Conservation (phyloP, 2,888 invertebrate genomes). For the Netelia inedita region DNA sequence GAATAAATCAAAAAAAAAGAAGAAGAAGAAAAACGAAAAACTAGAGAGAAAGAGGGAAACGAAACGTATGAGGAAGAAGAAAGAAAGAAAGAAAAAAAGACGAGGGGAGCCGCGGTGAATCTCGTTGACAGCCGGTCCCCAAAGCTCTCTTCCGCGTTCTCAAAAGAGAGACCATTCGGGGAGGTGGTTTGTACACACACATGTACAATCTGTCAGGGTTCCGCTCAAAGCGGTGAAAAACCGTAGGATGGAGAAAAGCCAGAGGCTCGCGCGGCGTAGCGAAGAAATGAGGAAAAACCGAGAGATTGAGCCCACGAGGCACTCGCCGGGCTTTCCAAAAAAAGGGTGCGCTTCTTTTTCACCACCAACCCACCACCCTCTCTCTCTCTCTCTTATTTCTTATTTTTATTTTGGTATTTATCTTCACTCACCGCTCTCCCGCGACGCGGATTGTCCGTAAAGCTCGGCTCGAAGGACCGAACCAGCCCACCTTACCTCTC, state of each 20-base stretch:
- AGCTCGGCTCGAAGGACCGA: conserved; percentile 45
- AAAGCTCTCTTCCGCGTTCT: conserved; percentile 40
- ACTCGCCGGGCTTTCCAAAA: conserved; percentile 42
- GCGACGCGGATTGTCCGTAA: conserved; percentile 35
- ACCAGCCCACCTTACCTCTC: background rate
- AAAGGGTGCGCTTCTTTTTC: background rate
- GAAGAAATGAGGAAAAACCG: conserved; percentile 42
- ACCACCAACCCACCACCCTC: no score
- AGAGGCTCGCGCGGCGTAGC: background rate
- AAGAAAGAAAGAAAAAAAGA: conserved; percentile 22
- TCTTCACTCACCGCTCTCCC: conserved; percentile 38
- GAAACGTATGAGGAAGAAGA: background rate
- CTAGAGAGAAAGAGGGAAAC: background rate
- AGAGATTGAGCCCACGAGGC: conserved; percentile 54
- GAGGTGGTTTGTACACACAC: conserved; percentile 56
- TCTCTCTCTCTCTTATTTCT: no score
- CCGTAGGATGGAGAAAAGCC: conserved; percentile 32
- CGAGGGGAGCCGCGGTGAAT: background rate
- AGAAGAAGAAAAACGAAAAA: conserved; percentile 38
- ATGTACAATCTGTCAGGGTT: background rate
- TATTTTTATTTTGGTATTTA: conserved; percentile 44
- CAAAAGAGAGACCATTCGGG: conserved; percentile 58
- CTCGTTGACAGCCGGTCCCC: conserved; percentile 58
- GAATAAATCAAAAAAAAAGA: conserved; percentile 34
- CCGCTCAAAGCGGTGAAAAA: conserved; percentile 44